Evolutionary conservation across 2,888 invertebrate species (phyloP).

Genomic region (Prostheceraeus crozeri): DNA sequence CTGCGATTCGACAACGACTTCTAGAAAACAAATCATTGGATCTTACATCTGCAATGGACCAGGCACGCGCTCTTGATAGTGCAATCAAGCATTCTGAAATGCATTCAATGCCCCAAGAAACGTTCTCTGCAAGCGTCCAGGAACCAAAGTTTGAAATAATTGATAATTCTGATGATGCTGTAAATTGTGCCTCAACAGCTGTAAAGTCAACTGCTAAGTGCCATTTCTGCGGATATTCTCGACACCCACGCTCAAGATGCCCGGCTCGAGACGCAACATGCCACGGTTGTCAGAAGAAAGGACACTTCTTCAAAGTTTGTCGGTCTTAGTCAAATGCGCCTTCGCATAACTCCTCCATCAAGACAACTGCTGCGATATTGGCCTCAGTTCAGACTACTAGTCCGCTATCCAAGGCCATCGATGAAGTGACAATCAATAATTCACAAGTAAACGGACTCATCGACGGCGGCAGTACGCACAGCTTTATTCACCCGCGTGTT

Average conservation of each 20-base stretch:
- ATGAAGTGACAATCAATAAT: constrained; percentile 21
- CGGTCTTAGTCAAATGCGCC: constrained; percentile 4
- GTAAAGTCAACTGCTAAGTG: too few species aligned
- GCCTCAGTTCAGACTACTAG: constrained; percentile 22
- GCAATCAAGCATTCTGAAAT: too few species aligned
- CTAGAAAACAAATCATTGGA: constrained; percentile 29
- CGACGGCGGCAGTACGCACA: constrained; percentile 31
- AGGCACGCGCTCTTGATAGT: constrained; percentile 26
- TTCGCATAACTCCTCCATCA: constrained; percentile 28
- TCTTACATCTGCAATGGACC: constrained; percentile 22
- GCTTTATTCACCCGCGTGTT: constrained; percentile 17
- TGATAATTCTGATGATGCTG: too few species aligned
- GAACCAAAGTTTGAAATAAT: too few species aligned
- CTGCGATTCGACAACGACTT: constrained; percentile 25
- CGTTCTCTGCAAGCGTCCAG: too few species aligned
- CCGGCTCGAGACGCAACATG: constrained; percentile 27
- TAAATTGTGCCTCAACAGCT: too few species aligned
- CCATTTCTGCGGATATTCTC: constrained; percentile 32
- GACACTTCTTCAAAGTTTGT: constrained; percentile 33
- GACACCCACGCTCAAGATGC: constrained; percentile 28
- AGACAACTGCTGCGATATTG: constrained; percentile 32
- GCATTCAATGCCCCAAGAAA: too few species aligned
- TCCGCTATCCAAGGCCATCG: constrained; percentile 25
- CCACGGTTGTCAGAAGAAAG: constrained; percentile 22
- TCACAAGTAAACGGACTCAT: constrained; percentile 20